Evolutionary conservation across 2,888 invertebrate species (phyloP), one percentile per base, ranked within the genome.

Genomic region (Coelogynopora nodosa): DNA sequence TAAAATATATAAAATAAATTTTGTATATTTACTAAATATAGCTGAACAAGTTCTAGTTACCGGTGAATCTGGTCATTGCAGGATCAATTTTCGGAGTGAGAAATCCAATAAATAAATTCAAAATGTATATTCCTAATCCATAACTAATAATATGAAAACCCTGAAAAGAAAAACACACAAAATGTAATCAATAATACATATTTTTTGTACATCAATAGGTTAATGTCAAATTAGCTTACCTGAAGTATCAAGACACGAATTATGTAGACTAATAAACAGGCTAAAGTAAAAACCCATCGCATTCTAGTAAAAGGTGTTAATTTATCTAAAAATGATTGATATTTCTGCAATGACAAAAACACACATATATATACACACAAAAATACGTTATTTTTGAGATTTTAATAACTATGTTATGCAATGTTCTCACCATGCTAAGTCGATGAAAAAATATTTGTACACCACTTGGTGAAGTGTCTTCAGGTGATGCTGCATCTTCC

Each of bases 101-200:
- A 94, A 99, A 99, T 93, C 98, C 97, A 93, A 99, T 97, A 93
- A 99, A 98, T 92, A 99, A 94, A 93, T 99, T 99, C 92, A 99
- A 94, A 92, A 99, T 96, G 93, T 98, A 99, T 91, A 99, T 99
- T 90, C 98, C 98, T 92, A 99, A 93, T 31, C 97, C 99, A 93
- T 99, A 99, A 89, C 98, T 97, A 88, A 99, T 95, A 90, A 99
- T 99, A 92, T 99, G 99, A 97, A 98, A 99, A 89, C 99, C 99
- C 96, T 99, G 93, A 2, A 84, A 83, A 10, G 2, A n/a, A n/a
- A n/a, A n/a, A n/a, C n/a, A n/a, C n/a, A n/a, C n/a, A n/a, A n/a
- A n/a, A n/a, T n/a, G n/a, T n/a, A n/a, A n/a, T n/a, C n/a, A n/a
- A n/a, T n/a, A n/a, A n/a, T n/a, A n/a, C n/a, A n/a, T n/a, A n/a